Base-by-base conservation (phyloP, 2,888 invertebrate species). In the Pandemis corylana region DNA sequence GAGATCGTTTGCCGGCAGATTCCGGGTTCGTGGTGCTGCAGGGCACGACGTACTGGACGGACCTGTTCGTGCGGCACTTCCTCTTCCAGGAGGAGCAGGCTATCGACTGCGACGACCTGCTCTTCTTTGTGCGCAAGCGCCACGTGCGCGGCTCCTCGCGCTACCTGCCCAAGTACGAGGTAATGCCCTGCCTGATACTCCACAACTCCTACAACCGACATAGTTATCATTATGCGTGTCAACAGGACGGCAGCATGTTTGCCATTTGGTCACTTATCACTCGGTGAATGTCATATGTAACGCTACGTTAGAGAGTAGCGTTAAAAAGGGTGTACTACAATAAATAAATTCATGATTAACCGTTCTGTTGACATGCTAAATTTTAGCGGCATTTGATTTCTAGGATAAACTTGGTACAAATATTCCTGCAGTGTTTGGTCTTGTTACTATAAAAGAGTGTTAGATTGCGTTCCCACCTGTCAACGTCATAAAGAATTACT, bases 41-140 rank as follows among this genome's bases (percentile, higher is more conserved):
- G 92, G 98, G 98, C 56, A 98, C 98, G 76, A 98, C 98, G 4
- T 99, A 99, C 87, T 99, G 99, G 99, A 99, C 98, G 70, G 98
- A 98, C 90, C 95, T 99, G 80, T 99, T 99, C 92, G 98, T 98
- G 79, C 96, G 98, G 13, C 98, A 99, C 94, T 99, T 99, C 90
- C 95, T 99, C 70, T 98, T 98, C 88, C 98, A 98, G 95, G 96
- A 97, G 79, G 98, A 98, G 88, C 96, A 96, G 78, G 97, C 97
- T 78, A 98, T 98, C 83, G 98, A 98, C 91, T 97, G 98, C 82
- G 99, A 99, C 93, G 99, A 99, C 92, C 95, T 99, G 83, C 93
- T 99, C 78, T 99, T 99, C 93, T 99, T 99, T 90, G 98, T 99
- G n/a, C 95, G 98, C 76, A 98, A 98, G 89, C 97, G 97, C 81